Percentiles rank a stretch among this genome's conserved stretches.
phyloP scores from a whole-genome alignment of 2,797 vertebrate genomes.

The Tangara arthus region DNA sequence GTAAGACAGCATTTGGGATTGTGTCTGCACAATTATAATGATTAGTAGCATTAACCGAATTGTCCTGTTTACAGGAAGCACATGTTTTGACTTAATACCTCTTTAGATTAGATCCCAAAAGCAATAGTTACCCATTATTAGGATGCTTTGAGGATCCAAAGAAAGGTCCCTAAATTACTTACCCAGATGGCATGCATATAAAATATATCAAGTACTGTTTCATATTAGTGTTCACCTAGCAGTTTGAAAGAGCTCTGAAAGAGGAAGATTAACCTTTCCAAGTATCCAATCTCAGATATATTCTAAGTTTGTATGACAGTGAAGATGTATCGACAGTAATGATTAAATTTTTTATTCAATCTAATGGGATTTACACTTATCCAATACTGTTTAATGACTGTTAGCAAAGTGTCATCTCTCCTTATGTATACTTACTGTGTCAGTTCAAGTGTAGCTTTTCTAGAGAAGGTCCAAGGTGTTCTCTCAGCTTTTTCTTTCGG shows the following conservation, averaged over 20 bases:
- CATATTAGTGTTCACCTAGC: background rate
- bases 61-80: background rate
- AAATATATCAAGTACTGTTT: background rate
- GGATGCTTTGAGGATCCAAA: background rate
- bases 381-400: background rate
- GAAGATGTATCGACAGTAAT: background rate
- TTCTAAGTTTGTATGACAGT: background rate
- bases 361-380: background rate
- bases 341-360: background rate
- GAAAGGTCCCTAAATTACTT: background rate
- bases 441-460: constrained; percentile 92
- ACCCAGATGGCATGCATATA: background rate
- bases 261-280: background rate
- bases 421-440: constrained; percentile 84
- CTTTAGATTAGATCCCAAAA: background rate
- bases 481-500: constrained; percentile 83
- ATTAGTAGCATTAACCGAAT: background rate
- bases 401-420: background rate
- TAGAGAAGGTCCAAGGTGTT: constrained; percentile 90
- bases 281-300: background rate
- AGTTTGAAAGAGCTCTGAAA: background rate
- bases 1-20: background rate
- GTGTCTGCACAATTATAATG: background rate
- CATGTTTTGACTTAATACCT: background rate
- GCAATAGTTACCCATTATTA: background rate